These are phyloP conservation scores for Andrena camellia DNA, from an alignment of 2,888 invertebrate genomes.

Conservation along the genomic window DNA sequence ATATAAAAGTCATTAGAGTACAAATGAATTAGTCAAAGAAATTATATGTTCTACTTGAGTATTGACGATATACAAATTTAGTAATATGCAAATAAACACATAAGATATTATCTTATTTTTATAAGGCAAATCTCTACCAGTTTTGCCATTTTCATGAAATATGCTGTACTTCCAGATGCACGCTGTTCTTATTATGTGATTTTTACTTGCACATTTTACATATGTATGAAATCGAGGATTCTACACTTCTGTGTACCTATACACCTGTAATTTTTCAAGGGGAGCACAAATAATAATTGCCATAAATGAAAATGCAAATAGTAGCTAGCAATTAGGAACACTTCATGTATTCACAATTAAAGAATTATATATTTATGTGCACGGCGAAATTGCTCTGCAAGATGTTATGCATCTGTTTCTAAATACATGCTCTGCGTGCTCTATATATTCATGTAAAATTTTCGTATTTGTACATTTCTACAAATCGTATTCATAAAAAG, in stretches of 20 bases:
- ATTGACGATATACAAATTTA: background rate
- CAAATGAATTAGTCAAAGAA: background rate
- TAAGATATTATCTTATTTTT: background rate
- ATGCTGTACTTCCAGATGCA: background rate
- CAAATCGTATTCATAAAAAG: slow-evolving; percentile 25
- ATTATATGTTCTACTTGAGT: background rate
- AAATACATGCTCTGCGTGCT: background rate
- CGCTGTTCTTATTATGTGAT: background rate
- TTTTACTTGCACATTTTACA: background rate
- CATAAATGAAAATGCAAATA: background rate
- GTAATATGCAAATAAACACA: background rate
- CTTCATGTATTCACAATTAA: background rate
- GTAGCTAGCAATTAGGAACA: slow-evolving; percentile 6
- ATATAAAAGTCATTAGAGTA: background rate
- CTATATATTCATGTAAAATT: slow-evolving; percentile 14
- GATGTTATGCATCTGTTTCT: background rate
- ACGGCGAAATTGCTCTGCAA: background rate
- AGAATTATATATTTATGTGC: background rate
- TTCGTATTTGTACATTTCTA: slow-evolving; percentile 34
- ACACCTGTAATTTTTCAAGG: too few species aligned
- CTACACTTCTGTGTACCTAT: too few species aligned
- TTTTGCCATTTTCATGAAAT: too few species aligned
- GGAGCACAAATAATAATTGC: background rate
- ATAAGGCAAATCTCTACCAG: too few species aligned
- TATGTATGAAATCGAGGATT: too few species aligned